Evolutionary conservation across 2,797 vertebrate species (phyloP), one percentile per base, ranked within the genome.

Genomic region (Loris lydekkerianus): DNA sequence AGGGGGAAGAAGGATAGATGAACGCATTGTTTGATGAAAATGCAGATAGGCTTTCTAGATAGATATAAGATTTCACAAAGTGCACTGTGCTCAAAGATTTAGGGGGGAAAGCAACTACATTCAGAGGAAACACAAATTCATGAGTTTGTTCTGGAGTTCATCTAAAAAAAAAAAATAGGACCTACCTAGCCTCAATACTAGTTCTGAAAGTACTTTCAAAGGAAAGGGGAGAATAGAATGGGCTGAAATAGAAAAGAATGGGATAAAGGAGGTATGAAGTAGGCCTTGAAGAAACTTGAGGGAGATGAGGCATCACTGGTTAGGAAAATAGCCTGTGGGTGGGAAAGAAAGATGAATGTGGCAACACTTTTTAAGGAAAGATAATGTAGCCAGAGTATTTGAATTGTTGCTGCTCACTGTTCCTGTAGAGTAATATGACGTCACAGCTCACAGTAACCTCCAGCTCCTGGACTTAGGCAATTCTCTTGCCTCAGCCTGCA

Each of bases 251-350:
- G 56, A 84, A 77, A 82, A 43, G 70, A 69, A 80, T 61, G 46
- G 65, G 69, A 21, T 15, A 7, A 61, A 10, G 23, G 21, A 91
- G 18, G 29, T 31, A 5, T 83, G 78, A 83, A 60, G 15, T 25
- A 61, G 70, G 27, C 77, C 37, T 84, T 81, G 56, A 72, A 77
- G 46, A 77, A 61, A 81, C 21, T 31, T 29, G 67, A 87, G 23
- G 34, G 76, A 27, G 25, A 72, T 56, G 37, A 77, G 46, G 37
- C 70, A 25, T 60, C 25, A 29, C 13, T 81, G 56, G 27, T 91
- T 67, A 93, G 88, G 46, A 86, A 75, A 91, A 23, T 63, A 84
- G 31, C 46, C 76, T 86, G n/a, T 73, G 34, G n/a, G 13, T 73
- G 15, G 43, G 56, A 53, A 77, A 53, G 49, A 56, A 78, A 17